Evolutionary conservation across 2,888 invertebrate species (phyloP).

Genomic region (Drosophila gaucha): DNA sequence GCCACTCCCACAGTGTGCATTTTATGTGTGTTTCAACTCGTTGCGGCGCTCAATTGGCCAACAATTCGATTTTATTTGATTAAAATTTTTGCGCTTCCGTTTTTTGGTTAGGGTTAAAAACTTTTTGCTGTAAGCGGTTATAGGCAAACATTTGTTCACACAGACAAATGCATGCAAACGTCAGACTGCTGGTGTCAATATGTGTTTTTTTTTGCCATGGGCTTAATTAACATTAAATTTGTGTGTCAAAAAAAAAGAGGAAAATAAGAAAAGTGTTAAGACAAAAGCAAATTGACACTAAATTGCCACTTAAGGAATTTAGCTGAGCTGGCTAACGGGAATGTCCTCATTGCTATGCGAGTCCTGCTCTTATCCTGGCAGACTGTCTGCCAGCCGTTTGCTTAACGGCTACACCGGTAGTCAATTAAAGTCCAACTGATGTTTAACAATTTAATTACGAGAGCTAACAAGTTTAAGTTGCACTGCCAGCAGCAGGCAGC

Average conservation of each 20-base stretch:
- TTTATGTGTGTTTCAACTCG: conserved; percentile 58
- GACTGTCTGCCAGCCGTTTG: conserved; percentile 18
- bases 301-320: conserved; percentile 77
- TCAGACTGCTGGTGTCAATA: background rate
- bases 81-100: conserved; percentile 36
- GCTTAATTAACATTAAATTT: conserved; percentile 74
- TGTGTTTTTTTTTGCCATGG: conserved; percentile 23
- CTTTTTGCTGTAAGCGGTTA: conserved; percentile 31
- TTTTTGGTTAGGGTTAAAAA: conserved; percentile 9
- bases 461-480: conserved; percentile 72
- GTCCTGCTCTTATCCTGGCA: background rate
- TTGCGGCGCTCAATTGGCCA: conserved; percentile 59
- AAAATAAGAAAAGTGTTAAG: conserved; percentile 63
- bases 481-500: conserved; percentile 44
- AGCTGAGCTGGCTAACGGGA: conserved; percentile 58
- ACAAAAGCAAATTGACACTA: conserved; percentile 76
- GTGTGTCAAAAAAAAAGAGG: conserved; percentile 41
- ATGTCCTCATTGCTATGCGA: conserved; percentile 37
- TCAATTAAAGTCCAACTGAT: conserved; percentile 80
- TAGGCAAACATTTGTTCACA: conserved; percentile 59
- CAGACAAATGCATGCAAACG: background rate
- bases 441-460: conserved; percentile 81
- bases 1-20: conserved; percentile 52
- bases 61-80: conserved; percentile 76
- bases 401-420: conserved; percentile 49